A percentile compares a stretch with the other conserved stretches of the same genome.
These are phyloP conservation scores for Stichopus chloronotus DNA, from an alignment of 35 echinoderm and acorn worm genomes.

Conservation along the genomic window DNA sequence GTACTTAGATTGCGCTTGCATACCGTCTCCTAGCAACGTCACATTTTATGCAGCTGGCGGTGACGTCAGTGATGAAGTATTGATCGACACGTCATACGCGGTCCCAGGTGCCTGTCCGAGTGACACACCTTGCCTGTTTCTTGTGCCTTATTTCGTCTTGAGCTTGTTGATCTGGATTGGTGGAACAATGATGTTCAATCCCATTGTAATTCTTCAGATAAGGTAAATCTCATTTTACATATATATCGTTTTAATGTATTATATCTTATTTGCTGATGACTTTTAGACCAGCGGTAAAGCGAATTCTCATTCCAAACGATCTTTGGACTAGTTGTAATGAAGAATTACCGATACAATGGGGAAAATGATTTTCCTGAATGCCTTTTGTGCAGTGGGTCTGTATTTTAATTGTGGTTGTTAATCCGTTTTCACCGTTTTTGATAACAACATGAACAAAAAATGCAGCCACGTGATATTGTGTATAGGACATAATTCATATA, in stretches of 20 bases:
- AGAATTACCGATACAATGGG: too few species aligned
- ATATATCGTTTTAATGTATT: not conserved
- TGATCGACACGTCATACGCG: not conserved
- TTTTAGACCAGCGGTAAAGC: too few species aligned
- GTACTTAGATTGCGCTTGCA: not conserved
- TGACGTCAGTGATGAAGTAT: not conserved
- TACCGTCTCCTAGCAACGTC: not conserved
- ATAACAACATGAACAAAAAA: too few species aligned
- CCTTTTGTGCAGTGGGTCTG: too few species aligned
- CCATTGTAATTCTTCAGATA: conserved; percentile 18
- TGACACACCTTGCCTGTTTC: not conserved
- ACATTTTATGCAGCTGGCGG: not conserved
- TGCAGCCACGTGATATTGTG: too few species aligned
- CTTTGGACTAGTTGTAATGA: too few species aligned
- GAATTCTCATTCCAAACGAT: too few species aligned
- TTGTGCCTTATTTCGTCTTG: conserved; percentile 9
- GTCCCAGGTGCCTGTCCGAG: not conserved
- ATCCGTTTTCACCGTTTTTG: too few species aligned
- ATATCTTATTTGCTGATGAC: too few species aligned
- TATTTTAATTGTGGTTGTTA: too few species aligned
- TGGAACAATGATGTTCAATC: conserved; percentile 14
- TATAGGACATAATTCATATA: too few species aligned
- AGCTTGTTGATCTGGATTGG: not conserved
- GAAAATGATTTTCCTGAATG: too few species aligned
- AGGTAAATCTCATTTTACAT: conserved; percentile 14